These are phyloP conservation scores for Semaprochilodus insignis DNA, from an alignment of 2,797 vertebrate species.

Conservation along the genomic window DNA sequence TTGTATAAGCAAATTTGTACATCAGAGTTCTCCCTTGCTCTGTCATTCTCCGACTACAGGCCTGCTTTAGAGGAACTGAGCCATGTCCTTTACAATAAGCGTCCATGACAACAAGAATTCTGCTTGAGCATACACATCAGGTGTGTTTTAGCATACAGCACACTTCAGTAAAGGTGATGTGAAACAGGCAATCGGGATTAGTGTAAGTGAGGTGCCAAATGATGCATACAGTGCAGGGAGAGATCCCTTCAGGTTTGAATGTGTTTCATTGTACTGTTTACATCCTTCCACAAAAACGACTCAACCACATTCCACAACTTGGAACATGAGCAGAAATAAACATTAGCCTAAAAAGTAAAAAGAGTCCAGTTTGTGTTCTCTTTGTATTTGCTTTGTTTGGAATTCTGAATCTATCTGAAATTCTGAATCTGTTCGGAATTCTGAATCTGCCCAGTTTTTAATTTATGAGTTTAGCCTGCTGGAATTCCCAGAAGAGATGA, in stretches of 20 bases:
- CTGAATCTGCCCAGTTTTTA: neutral
- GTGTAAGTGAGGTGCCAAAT: neutral
- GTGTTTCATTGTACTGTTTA: neutral
- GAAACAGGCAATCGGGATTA: neutral
- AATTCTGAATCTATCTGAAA: neutral
- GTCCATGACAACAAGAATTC: neutral
- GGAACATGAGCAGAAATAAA: neutral
- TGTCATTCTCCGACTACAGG: neutral
- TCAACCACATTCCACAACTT: neutral
- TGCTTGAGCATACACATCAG: neutral
- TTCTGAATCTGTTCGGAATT: neutral
- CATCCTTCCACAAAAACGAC: neutral
- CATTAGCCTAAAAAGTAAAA: neutral
- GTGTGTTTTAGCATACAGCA: neutral
- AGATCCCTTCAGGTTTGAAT: neutral
- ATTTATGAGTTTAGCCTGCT: neutral
- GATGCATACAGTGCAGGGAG: too few species aligned
- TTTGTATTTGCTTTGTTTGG: neutral
- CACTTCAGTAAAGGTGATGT: neutral
- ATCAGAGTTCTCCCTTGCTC: too few species aligned
- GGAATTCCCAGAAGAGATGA: neutral
- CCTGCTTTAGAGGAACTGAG: neutral
- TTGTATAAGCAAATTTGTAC: too few species aligned
- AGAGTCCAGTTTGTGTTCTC: neutral
- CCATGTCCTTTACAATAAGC: conserved; percentile 2